Percentiles rank a stretch among this genome's conserved stretches.
phyloP scores from a whole-genome alignment of 1,140 invertebrate species.

The Bombyx mandarina region DNA sequence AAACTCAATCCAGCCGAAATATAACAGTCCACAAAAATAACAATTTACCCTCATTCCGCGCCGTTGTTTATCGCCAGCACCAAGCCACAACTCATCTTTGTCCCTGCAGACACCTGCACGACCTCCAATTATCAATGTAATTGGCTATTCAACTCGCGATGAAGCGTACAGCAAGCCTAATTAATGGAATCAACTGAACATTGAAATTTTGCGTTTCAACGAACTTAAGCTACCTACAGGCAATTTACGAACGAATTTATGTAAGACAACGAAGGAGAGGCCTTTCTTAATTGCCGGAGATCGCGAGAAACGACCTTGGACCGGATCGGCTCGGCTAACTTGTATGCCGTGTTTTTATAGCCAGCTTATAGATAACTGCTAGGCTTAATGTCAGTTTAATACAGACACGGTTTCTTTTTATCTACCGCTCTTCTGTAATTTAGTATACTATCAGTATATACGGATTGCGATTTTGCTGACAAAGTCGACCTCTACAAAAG shows the following conservation, averaged over 20 bases:
- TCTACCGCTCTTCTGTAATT: no score
- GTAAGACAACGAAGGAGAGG: neutral
- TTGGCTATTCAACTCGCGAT: constrained; percentile 64
- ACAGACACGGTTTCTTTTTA: no score
- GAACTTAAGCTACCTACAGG: constrained; percentile 23
- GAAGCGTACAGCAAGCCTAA: constrained; percentile 52
- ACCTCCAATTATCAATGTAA: constrained; percentile 65
- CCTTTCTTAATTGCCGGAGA: no score
- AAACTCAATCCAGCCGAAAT: neutral
- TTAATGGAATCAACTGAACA: constrained; percentile 63
- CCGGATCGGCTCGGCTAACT: no score
- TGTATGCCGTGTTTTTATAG: no score
- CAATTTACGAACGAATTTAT: neutral
- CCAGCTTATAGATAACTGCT: no score
- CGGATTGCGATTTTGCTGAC: no score
- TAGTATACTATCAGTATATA: no score
- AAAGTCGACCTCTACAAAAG: no score
- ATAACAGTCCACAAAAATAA: neutral
- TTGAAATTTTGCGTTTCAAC: constrained; percentile 53
- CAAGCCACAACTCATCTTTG: constrained; percentile 4
- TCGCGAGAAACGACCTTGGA: no score
- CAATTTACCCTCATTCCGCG: neutral
- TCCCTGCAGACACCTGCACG: constrained; percentile 42
- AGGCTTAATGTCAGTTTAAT: no score
- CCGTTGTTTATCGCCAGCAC: neutral